phyloP scores from a whole-genome alignment of 2,797 vertebrate species.

The Catharus ustulatus region DNA sequence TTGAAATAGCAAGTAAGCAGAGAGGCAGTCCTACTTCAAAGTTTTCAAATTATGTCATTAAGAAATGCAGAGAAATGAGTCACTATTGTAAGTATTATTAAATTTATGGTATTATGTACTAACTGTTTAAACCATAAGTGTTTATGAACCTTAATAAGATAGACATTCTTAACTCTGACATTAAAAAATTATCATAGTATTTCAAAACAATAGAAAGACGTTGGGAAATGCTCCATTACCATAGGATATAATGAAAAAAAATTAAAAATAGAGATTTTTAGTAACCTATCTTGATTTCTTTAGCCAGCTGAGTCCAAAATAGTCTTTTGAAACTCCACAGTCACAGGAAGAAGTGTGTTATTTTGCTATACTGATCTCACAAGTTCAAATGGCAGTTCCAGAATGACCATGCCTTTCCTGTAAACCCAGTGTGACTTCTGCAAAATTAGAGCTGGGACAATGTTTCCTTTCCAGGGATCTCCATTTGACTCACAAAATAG shows the following conservation, averaged over 20 bases:
- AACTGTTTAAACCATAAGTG: background rate
- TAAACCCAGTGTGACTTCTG: background rate
- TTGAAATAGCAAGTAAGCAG: background rate
- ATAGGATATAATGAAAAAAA: background rate
- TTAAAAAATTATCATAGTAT: background rate
- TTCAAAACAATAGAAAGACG: background rate
- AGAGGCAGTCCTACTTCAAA: background rate
- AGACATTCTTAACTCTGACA: background rate
- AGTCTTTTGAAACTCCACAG: background rate
- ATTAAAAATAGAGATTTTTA: background rate
- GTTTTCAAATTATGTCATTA: background rate
- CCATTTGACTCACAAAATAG: background rate
- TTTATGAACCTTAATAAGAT: background rate
- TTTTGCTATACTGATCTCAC: background rate
- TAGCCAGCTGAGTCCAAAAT: background rate
- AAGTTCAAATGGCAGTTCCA: background rate
- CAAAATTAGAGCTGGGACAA: background rate
- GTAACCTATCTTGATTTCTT: background rate
- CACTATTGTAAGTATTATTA: background rate
- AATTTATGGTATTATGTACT: fast-evolving
- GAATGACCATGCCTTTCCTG: background rate
- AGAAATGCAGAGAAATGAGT: background rate
- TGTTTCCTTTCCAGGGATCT: background rate
- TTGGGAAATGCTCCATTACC: background rate
- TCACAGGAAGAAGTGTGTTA: fast-evolving